Conservation (phyloP, 1,140 invertebrate genomes). For the Ceratina calcarata region DNA sequence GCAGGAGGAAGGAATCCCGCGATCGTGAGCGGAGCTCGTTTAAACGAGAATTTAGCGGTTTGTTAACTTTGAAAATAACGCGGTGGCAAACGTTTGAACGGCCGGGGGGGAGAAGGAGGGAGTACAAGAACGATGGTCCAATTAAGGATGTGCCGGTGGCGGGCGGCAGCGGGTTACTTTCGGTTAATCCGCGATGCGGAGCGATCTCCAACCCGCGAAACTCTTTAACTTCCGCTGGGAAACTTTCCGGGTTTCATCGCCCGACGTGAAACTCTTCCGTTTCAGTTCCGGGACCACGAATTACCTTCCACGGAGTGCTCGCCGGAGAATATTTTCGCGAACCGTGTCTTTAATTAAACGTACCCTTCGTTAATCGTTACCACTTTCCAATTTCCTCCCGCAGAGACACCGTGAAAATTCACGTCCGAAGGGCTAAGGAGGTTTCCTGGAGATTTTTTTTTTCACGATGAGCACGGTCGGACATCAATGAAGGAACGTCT, state of each 20-base stretch:
- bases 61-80: constrained; percentile 56
- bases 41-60: constrained; percentile 42
- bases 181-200: constrained; percentile 35
- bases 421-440: neutral
- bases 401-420: neutral
- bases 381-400: neutral
- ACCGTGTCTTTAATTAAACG: constrained; percentile 38
- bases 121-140: constrained; percentile 60
- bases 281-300: constrained; percentile 31
- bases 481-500: constrained; percentile 11
- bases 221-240: constrained; percentile 23
- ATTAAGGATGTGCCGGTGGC: constrained; percentile 57
- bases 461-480: constrained; percentile 11
- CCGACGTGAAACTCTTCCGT: constrained; percentile 6
- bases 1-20: neutral
- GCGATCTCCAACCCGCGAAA: constrained; percentile 32
- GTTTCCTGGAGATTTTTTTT: neutral
- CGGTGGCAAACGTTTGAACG: constrained; percentile 8
- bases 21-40: constrained; percentile 21
- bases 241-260: constrained; percentile 41
- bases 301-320: neutral
- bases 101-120: constrained; percentile 15
- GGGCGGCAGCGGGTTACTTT: constrained; percentile 46
- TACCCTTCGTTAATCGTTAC: neutral
- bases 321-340: constrained; percentile 36